A percentile compares a stretch with the other conserved stretches of the same genome.
Conservation (phyloP, 1,140 invertebrate genomes). For the Diorhabda sublineata region DNA sequence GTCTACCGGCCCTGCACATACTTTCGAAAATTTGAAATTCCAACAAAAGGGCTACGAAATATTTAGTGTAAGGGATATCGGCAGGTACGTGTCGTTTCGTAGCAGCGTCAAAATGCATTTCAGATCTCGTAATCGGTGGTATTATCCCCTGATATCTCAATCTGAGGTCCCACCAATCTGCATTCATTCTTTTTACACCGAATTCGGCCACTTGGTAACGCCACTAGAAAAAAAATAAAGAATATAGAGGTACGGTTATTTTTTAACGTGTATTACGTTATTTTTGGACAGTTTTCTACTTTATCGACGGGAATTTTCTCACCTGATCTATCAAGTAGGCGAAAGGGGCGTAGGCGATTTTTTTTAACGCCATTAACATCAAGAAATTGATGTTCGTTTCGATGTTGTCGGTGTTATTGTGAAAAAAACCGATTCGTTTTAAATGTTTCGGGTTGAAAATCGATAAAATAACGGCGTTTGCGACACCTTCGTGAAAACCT, state of each 20-base stretch:
- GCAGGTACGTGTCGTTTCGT: conserved; percentile 79
- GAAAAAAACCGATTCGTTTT: conserved; percentile 65
- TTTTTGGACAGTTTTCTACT: too few relatives aligned
- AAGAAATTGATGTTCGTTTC: conserved; percentile 76
- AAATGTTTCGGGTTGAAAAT: conserved; percentile 71
- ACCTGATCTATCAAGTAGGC: conserved; percentile 73
- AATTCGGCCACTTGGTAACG: conserved; percentile 74
- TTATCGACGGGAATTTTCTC: too few relatives aligned
- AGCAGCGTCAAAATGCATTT: conserved; percentile 75
- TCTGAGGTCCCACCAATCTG: conserved; percentile 75
- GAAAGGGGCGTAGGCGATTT: conserved; percentile 76
- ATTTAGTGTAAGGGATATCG: conserved; percentile 71
- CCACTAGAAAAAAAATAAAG: conserved; percentile 54
- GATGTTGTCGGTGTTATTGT: conserved; percentile 62
- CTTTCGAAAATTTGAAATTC: conserved; percentile 86
- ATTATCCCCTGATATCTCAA: conserved; percentile 68
- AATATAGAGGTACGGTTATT: too few relatives aligned
- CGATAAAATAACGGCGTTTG: conserved; percentile 78
- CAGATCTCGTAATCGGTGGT: conserved; percentile 63
- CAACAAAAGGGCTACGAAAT: conserved; percentile 77
- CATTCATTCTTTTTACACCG: conserved; percentile 68
- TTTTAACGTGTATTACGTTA: too few relatives aligned
- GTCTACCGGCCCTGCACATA: conserved; percentile 68
- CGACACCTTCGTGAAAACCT: conserved; percentile 86
- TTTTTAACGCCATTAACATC: conserved; percentile 75